Evolutionary conservation across 30 jellyfish, hydroid and myxozoan species (phyloP), one percentile per base, ranked within the genome.

Genomic region (Mastigias papua): DNA sequence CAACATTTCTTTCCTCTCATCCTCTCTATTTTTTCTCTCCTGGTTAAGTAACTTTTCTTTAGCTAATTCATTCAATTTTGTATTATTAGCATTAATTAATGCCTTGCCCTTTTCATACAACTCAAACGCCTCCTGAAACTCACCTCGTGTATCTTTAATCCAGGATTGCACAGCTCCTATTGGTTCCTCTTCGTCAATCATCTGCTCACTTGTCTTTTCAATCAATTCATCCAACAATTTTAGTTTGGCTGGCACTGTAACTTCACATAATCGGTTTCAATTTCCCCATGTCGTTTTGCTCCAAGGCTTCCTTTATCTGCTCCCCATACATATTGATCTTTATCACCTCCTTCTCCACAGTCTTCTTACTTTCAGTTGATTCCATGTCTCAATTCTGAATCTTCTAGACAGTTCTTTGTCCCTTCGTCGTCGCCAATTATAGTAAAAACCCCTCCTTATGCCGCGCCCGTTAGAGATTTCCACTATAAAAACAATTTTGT

Each of bases 11-110:
- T 62, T 66, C 48, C 92, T 82, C 65, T 67, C 92, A 17, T 82
- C 92, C 85, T 82, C 92, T 54, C 66, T 67, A 23, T 34, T 82
- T 82, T 67, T 82, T 66, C 85, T 82, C 32, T 82, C 92, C 37
- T 82, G 37, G 19, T 37, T 21, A 33, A 17, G 10, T 33, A 17
- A 69, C 17, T 35, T 79, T 62, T 60, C 70, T 34, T 35, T 79
- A 19, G 69, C 80, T 62, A 60, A 30, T 48, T 79, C 89, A 57
- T 60, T 34, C 70, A 79, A 10, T 50, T 79, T 62, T 19, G 48
- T 21, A 35, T 60, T 79, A 62, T 8, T 23, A 6, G 15, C 48
- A 28, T 60, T 49, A 7, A 79, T 20, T 23, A 57, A 61, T 62
- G 20, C 29, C 49, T 79, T 79, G 68, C 89, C 89, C 79, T 79